Conservation (phyloP, 2,113 vertebrate genomes). For the Psammodynastes pulverulentus region DNA sequence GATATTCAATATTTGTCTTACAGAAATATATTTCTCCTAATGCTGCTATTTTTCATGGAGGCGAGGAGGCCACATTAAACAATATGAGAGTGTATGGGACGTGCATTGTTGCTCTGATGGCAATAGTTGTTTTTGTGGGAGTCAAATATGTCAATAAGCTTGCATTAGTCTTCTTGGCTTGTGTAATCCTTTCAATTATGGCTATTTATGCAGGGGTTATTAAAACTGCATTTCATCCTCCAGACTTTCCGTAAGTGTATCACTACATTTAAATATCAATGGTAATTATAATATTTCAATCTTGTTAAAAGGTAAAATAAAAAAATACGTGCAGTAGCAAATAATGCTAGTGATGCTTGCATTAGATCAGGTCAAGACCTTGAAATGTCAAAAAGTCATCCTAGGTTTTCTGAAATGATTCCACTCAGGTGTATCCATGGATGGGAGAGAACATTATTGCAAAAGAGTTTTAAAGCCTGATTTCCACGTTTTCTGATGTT, state of each 20-base stretch:
- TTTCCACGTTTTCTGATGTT: neutral
- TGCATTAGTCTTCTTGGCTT: conserved; percentile 90
- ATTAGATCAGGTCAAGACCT: neutral
- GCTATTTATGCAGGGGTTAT: conserved; percentile 94
- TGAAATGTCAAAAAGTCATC: neutral
- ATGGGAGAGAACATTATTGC: neutral
- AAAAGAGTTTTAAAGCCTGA: neutral
- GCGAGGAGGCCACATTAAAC: conserved; percentile 78
- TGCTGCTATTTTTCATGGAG: conserved; percentile 82
- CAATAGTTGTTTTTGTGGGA: conserved; percentile 90
- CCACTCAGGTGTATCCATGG: neutral
- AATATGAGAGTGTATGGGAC: conserved; percentile 96
- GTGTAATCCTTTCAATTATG: conserved; percentile 91
- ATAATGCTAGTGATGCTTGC: neutral
- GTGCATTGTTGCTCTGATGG: conserved; percentile 83
- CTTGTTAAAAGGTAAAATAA: neutral
- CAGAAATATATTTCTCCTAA: conserved; percentile 91
- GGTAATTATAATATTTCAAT: neutral
- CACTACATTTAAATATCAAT: neutral
- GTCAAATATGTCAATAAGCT: conserved; percentile 97
- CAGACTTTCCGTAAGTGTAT: conserved; percentile 83
- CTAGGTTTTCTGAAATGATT: neutral
- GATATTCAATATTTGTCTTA: neutral
- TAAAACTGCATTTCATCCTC: conserved; percentile 88
- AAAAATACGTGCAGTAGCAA: neutral